Evolutionary conservation across 2,888 invertebrate genomes (phyloP), one percentile per base, ranked within the genome.

Genomic region (Watsonalla cultraria): DNA sequence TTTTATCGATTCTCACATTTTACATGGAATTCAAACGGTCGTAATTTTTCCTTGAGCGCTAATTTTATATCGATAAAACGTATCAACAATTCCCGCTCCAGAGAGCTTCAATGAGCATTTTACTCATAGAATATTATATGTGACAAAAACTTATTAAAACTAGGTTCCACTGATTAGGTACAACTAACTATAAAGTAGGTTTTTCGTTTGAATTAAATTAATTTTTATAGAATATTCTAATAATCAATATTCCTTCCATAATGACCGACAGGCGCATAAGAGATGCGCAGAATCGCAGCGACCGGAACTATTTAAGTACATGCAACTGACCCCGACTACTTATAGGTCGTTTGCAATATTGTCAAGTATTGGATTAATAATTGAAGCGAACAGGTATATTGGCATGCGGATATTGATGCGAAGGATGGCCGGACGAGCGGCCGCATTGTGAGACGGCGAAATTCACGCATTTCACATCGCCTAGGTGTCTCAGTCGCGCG

Each of bases 401-500:
- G 67, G 65, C 60, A 72, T 73, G 72, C 71, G 66, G 68, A 77
- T 71, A 70, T 70, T 70, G 67, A 60, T 66, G 59, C 54, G 54
- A 68, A 74, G 75, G 76, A 66, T 70, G 71, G 74, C 72, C 78
- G 75, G 77, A 78, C 74, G 63, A 67, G 60, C 59, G 59, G 60
- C 53, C 63, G 57, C 60, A 69, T 76, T 73, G 78, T 83, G 73
- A 78, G 82, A 82, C 82, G 74, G 84, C 76, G 81, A 82, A 80
- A 82, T 78, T 77, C 52, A 60, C 70, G 68, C 74, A 68, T 76
- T 77, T 74, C 75, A 65, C 69, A 68, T 69, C 62, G 65, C 61
- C 66, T 65, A 72, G 69, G 49, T 48, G 64, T 64, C 61, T 42
- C 11, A 42, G 66, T 70, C 69, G 72, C 65, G 68, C 65, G 58